Percentiles rank a stretch among this genome's conserved stretches.
These are phyloP conservation scores for Synergus itoensis DNA, from an alignment of 2,888 invertebrate genomes.

Conservation along the genomic window DNA sequence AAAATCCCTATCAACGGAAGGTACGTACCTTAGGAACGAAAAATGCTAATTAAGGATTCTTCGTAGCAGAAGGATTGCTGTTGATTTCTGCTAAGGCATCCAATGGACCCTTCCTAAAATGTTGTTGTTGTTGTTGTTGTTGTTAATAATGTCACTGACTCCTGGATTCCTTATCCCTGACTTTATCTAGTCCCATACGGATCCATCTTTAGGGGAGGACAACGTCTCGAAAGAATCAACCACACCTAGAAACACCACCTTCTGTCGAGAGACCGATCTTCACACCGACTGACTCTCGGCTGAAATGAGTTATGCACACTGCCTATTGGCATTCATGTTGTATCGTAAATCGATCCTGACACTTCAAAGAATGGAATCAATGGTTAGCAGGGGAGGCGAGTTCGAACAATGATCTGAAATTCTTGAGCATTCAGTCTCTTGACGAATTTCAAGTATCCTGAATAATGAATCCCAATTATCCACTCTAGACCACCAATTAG, in stretches of 20 bases:
- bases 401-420: not conserved
- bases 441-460: not conserved
- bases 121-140: too few species aligned
- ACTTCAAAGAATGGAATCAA: slow-evolving; percentile 70
- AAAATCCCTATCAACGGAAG: too few species aligned
- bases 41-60: not conserved
- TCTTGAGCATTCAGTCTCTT: not conserved
- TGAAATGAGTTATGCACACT: slow-evolving; percentile 64
- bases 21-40: too few species aligned
- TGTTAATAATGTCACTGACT: too few species aligned
- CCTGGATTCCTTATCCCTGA: not conserved
- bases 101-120: too few species aligned
- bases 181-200: not conserved
- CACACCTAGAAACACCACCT: slow-evolving; percentile 57
- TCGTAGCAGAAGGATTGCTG: not conserved
- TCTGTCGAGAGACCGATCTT: slow-evolving; percentile 45
- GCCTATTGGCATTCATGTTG: slow-evolving; percentile 67
- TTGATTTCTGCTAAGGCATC: too few species aligned
- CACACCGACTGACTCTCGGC: slow-evolving; percentile 45
- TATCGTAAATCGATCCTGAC: slow-evolving; percentile 70
- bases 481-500: not conserved
- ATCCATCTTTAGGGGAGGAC: slow-evolving; percentile 43
- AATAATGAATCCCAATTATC: not conserved
- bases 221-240: slow-evolving; percentile 47
- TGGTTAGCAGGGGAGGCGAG: slow-evolving; percentile 60